Evolutionary conservation across 2,797 vertebrate species (phyloP).

Genomic region (Enteromius treurensis): DNA sequence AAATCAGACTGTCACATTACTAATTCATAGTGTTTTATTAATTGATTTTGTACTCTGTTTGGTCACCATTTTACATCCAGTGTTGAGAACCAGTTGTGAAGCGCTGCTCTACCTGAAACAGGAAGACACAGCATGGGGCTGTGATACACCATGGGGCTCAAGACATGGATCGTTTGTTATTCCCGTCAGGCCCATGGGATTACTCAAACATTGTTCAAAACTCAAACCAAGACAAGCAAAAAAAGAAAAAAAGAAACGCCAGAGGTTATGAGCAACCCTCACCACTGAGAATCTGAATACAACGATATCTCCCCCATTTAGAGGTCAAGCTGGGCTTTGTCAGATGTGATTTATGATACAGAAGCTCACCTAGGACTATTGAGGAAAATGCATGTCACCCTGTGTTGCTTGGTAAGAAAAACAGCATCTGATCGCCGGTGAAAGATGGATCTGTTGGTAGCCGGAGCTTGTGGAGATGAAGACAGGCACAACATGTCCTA

Average conservation of each 20-base stretch:
- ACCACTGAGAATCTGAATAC: constrained; percentile 91
- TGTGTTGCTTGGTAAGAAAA: constrained; percentile 82
- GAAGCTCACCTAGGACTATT: constrained; percentile 90
- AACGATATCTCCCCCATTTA: constrained; percentile 92
- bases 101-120: constrained; percentile 13
- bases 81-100: constrained; percentile 15
- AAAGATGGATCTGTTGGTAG: constrained; percentile 83
- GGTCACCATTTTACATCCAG: neutral
- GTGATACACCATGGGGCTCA: constrained; percentile 59
- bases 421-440: constrained; percentile 82
- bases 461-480: constrained; percentile 79
- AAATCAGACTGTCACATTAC: neutral
- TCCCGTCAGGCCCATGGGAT: constrained; percentile 79
- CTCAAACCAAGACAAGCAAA: constrained; percentile 78
- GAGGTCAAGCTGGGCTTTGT: constrained; percentile 96
- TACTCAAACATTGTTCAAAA: constrained; percentile 86
- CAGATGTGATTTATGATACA: constrained; percentile 92
- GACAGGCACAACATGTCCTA: constrained; percentile 75
- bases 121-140: constrained; percentile 58
- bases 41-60: neutral
- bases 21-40: neutral
- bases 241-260: constrained; percentile 67
- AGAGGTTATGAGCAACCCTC: constrained; percentile 87
- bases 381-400: constrained; percentile 82
- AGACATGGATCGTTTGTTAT: constrained; percentile 72